Percentiles rank a stretch among this genome's conserved stretches.
These are phyloP conservation scores for Invenusta paracnida DNA, from an alignment of 2,888 invertebrate genomes.

Conservation along the genomic window DNA sequence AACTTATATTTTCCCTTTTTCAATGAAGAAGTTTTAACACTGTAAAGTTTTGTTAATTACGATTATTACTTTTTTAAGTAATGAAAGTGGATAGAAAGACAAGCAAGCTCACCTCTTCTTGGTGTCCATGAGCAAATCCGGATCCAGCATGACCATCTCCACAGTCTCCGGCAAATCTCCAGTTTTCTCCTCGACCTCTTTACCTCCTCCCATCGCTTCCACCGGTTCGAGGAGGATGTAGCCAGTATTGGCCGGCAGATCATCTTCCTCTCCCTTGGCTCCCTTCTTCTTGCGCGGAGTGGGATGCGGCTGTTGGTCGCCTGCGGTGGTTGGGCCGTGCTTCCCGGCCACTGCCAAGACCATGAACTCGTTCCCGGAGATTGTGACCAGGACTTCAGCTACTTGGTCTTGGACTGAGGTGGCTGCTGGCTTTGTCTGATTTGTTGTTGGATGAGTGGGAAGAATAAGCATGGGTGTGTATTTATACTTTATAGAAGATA, in stretches of 20 bases:
- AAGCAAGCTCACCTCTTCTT: background rate
- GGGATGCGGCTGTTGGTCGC: no score
- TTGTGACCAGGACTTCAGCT: conserved; percentile 52
- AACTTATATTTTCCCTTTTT: no score
- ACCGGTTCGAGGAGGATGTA: background rate
- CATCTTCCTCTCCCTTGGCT: background rate
- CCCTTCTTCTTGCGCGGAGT: background rate
- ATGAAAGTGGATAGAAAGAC: no score
- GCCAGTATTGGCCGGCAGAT: background rate
- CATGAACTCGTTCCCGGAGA: conserved; percentile 56
- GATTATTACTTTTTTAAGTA: no score
- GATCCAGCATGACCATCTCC: background rate
- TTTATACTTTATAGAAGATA: no score
- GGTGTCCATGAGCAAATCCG: background rate
- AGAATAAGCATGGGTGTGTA: no score
- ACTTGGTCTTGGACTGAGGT: conserved; percentile 46
- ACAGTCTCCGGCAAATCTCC: background rate
- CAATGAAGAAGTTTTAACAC: background rate
- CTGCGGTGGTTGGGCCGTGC: background rate
- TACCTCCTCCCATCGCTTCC: background rate
- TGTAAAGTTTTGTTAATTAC: background rate
- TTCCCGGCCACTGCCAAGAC: conserved; percentile 54
- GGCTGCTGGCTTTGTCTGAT: no score
- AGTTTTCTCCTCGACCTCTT: no score
- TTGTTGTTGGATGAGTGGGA: no score